Evolutionary conservation across 2,113 vertebrate genomes (phyloP), one percentile per base, ranked within the genome.

Genomic region (Chaetodon trifascialis): DNA sequence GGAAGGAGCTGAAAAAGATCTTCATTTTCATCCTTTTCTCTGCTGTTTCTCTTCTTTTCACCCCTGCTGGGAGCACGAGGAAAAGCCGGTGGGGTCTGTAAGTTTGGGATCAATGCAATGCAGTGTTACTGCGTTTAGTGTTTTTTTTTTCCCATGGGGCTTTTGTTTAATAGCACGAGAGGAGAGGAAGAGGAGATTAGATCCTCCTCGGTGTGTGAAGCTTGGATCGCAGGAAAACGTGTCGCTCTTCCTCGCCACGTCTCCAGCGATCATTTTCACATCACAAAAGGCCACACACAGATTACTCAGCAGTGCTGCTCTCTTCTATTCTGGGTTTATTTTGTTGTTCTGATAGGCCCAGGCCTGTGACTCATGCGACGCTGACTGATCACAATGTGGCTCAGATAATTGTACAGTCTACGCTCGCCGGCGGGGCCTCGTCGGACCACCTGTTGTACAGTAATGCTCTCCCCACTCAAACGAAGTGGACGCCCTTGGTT

Each of bases 281-380:
- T 36, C 17, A 63, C 75, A 59, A 49, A 60, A 83, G 63, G 72
- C 60, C 81, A 88, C 81, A 72, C 80, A 78, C 58, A 59, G 59
- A 80, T 72, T 73, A 72, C 73, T 73, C 84, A 83, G 66, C 64
- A 58, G 46, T 6, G 42, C 62, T 25, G 64, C 64, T 83, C 46
- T 62, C 5, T 72, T 83, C 60, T 81, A 79, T 66, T 84, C 51
- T 84, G 40, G 52, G 76, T 68, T 80, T 62, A 85, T 83, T 74
- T 66, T 58, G 65, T 71, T 89, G 44, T 69, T 76, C 21, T 66
- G 51, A 82, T 38, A 63, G 21, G 64, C 25, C n/a, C 66, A 51
- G 66, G 55, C 49, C 67, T 83, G 76, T 85, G 83, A 88, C 72
- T 87, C 85, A 86, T 36, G 17, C 62, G 36, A 4, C 1, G 1